These are phyloP conservation scores for Meriones unguiculatus DNA, from an alignment of 2,113 vertebrate species.

Conservation along the genomic window DNA sequence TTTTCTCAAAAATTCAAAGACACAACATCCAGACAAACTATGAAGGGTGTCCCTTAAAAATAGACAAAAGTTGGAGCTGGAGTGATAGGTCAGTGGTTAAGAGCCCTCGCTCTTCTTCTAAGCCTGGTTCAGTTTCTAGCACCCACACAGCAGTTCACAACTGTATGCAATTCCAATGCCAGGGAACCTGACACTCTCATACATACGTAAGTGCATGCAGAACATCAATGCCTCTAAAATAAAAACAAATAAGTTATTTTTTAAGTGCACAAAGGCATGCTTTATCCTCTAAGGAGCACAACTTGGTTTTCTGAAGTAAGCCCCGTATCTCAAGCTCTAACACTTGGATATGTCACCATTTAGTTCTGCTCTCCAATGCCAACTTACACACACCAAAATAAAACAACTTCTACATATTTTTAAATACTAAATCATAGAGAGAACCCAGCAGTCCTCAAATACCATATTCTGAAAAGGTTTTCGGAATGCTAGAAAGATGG, in stretches of 20 bases:
- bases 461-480: background rate
- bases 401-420: background rate
- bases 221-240: background rate
- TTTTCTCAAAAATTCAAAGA: background rate
- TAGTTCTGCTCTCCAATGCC: background rate
- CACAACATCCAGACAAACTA: background rate
- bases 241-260: background rate
- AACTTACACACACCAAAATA: background rate
- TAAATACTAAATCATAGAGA: conserved; percentile 11
- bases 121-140: background rate
- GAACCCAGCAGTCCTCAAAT: background rate
- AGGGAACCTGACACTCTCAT: background rate
- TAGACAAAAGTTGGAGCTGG: background rate
- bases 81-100: background rate
- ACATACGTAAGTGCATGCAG: background rate
- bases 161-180: background rate
- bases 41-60: rapidly evolving
- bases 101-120: background rate
- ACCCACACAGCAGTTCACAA: background rate
- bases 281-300: background rate
- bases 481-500: background rate
- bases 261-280: background rate
- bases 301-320: background rate
- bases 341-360: background rate
- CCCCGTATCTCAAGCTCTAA: background rate